Evolutionary conservation across 1,140 invertebrate species (phyloP), one percentile per base, ranked within the genome.

Genomic region (Cyphomyrmex costatus): DNA sequence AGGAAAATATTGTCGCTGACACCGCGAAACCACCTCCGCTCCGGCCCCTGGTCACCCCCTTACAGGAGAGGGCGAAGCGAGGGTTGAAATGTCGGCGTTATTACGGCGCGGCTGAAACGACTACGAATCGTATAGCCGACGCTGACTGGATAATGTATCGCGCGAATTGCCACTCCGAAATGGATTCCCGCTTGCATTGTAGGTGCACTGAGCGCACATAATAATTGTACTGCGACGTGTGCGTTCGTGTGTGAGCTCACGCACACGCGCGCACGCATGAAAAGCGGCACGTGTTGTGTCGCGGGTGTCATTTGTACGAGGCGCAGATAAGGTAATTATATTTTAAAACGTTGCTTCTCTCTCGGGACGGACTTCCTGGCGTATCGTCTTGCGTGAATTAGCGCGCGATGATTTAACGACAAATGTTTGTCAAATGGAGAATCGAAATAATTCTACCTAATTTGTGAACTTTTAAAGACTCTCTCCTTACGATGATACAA

Each of bases 1-100:
- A 90, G 89, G 89, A 90, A 90, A 90, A 90, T 87, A 90, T 90
- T 90, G 89, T 89, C 86, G 89, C 79, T 90, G 89, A 90, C 89
- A 90, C 89, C 74, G 85, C 89, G 80, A 87, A 70, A 87, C 65
- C 66, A 83, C 77, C 78, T 82, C 65, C 77, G 51, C 85, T 33
- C 56, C 53, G 74, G 49, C 51, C 84, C 63, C 82, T 85, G 71
- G 71, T 56, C 74, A 88, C 87, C 88, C 77, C 88, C 84, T 83
- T 89, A 65, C 84, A 83, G 83, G 46, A 88, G 83, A 58, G 46
- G 73, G 77, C 71, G 74, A 58, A 77, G 49, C 80, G 86, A 88
- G 85, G 89, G 88, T 88, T 80, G 86, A 88, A 89, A 90, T 79
- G 76, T 65, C 88, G 68, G 86, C 86, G 88, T 90, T 90, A 90